Percentiles rank a stretch among this genome's conserved stretches.
Conservation (phyloP, 35 echinoderm and acorn worm genomes). For the Heliocidaris tuberculata region DNA sequence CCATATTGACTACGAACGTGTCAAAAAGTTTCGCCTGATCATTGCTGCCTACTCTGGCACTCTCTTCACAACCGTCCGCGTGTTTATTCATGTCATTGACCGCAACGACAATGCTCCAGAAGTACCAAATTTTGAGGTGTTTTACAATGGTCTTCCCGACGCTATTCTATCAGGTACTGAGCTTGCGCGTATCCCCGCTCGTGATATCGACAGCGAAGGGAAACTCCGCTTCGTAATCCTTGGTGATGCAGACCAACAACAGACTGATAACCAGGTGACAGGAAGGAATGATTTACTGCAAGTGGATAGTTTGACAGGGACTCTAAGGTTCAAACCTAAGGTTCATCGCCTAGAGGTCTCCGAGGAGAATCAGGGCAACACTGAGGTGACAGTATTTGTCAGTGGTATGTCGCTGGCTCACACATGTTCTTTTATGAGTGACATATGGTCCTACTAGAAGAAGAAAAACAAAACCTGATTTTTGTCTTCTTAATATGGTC, state of each 20-base stretch:
- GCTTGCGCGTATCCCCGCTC: constrained; percentile 63
- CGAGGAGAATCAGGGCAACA: constrained; percentile 24
- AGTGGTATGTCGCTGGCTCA: constrained; percentile 50
- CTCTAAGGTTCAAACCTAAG: constrained; percentile 20
- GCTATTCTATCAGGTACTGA: constrained; percentile 63
- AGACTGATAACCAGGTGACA: constrained; percentile 41
- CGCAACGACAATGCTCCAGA: constrained; percentile 79
- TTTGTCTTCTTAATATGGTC: too few species aligned
- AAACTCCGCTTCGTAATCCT: constrained; percentile 62
- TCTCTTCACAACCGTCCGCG: constrained; percentile 64
- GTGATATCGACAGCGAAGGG: constrained; percentile 68
- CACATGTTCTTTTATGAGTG: background rate
- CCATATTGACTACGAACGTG: constrained; percentile 75
- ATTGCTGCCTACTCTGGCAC: constrained; percentile 73
- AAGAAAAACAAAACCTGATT: too few species aligned
- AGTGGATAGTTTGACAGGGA: constrained; percentile 6
- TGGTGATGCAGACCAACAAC: constrained; percentile 30
- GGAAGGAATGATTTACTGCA: background rate
- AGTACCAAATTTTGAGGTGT: constrained; percentile 76
- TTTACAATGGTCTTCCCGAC: constrained; percentile 77
- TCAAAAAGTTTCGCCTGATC: constrained; percentile 64
- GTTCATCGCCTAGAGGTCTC: constrained; percentile 17
- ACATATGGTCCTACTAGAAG: too few species aligned
- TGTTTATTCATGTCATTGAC: constrained; percentile 69
- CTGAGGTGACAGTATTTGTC: constrained; percentile 56